Percentiles rank a stretch among this genome's conserved stretches.
Evolutionary conservation across 2,888 invertebrate genomes (phyloP).

Genomic region (Aphrophora alni): DNA sequence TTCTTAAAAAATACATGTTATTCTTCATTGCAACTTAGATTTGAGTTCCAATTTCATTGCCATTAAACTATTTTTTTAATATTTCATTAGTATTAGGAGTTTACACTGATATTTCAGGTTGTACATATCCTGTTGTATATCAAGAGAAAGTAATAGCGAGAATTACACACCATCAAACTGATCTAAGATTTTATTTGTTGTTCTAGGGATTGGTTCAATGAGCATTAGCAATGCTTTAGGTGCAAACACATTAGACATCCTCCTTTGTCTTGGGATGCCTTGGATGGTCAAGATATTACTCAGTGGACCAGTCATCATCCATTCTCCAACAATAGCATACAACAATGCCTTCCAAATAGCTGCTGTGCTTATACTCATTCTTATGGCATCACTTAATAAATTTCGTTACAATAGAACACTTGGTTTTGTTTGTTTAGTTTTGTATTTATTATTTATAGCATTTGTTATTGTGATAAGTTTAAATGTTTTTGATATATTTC

Average conservation of each 20-base stretch:
- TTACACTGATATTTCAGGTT: too few relatives aligned
- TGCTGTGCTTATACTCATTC: constrained; percentile 74
- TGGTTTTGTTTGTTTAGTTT: constrained; percentile 68
- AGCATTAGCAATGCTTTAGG: constrained; percentile 88
- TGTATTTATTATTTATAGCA: constrained; percentile 75
- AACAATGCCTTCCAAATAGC: constrained; percentile 79
- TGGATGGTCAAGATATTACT: constrained; percentile 80
- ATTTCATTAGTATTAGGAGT: too few relatives aligned
- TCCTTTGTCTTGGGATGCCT: constrained; percentile 82
- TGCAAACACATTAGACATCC: constrained; percentile 83
- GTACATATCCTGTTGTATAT: too few relatives aligned
- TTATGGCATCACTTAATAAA: constrained; percentile 60
- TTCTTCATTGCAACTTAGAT: too few relatives aligned
- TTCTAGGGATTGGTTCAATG: constrained; percentile 81
- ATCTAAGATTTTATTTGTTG: constrained; percentile 32
- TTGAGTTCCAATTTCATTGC: too few relatives aligned
- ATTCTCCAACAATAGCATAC: constrained; percentile 81
- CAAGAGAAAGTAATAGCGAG: too few relatives aligned
- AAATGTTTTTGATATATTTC: constrained; percentile 56
- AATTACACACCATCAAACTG: too few relatives aligned
- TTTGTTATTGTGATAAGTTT: constrained; percentile 81
- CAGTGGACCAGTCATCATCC: constrained; percentile 66
- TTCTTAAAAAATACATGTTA: too few relatives aligned
- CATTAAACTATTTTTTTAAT: too few relatives aligned
- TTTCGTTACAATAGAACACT: constrained; percentile 73